phyloP scores from a whole-genome alignment of 2,113 vertebrate species.

The Marmota flaviventris region DNA sequence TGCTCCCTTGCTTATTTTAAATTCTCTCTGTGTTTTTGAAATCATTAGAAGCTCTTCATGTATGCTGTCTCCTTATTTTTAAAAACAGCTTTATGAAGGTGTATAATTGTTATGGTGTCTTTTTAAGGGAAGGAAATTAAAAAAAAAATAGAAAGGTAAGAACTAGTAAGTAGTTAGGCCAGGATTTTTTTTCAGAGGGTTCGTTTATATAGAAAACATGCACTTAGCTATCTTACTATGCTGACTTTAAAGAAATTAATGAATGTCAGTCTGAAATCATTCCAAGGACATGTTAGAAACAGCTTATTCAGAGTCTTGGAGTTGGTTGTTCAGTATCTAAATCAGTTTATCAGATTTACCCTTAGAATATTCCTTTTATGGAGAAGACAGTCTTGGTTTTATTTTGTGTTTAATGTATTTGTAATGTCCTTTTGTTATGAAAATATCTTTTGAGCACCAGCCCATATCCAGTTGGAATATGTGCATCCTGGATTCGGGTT shows the following conservation, averaged over 20 bases:
- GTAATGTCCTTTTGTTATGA: background rate
- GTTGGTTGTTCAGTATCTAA: background rate
- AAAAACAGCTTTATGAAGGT: background rate
- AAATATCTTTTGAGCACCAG: background rate
- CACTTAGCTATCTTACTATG: background rate
- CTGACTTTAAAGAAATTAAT: background rate
- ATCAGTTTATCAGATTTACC: background rate
- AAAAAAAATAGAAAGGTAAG: background rate
- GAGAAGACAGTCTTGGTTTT: background rate
- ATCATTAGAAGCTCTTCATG: background rate
- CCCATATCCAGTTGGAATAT: too few relatives aligned
- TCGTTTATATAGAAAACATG: background rate
- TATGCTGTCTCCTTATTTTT: background rate
- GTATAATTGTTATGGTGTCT: background rate
- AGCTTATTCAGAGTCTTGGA: too few relatives aligned
- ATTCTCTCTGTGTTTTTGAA: background rate
- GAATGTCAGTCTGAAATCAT: too few relatives aligned
- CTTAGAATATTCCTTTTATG: background rate
- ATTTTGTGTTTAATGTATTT: background rate
- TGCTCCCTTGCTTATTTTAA: background rate
- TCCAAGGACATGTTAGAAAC: too few relatives aligned
- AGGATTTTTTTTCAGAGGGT: background rate
- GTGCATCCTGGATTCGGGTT: background rate
- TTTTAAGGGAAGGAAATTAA: background rate
- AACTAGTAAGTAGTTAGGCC: background rate